A percentile compares a stretch with the other conserved stretches of the same genome.
Conservation (phyloP, 2,113 vertebrate genomes). For the Trochalopteron elliotii region DNA sequence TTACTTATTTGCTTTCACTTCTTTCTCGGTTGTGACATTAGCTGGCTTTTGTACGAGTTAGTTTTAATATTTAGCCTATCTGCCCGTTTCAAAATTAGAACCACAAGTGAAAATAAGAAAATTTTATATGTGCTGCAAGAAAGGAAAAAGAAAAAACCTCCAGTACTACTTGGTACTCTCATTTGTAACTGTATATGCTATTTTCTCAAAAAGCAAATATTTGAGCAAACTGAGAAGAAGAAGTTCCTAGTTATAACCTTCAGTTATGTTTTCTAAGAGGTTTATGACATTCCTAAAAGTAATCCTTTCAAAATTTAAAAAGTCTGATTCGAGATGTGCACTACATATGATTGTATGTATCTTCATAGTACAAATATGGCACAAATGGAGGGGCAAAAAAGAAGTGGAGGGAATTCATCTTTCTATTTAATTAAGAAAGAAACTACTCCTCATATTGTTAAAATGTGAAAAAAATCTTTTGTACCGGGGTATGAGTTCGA, state of each 20-base stretch:
- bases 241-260: not conserved
- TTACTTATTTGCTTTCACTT: not conserved
- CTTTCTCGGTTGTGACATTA: not conserved
- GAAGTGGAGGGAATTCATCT: not conserved
- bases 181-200: not conserved
- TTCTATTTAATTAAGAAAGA: not conserved
- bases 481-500: not conserved
- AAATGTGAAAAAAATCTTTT: not conserved
- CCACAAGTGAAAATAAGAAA: not conserved
- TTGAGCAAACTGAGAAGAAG: not conserved
- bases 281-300: not conserved
- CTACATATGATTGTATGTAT: not conserved
- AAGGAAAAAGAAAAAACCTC: not conserved
- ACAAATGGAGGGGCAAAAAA: not conserved
- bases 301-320: not conserved
- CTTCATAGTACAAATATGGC: not conserved
- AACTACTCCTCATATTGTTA: not conserved
- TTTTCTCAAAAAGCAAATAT: not conserved
- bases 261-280: not conserved
- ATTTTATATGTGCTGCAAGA: not conserved
- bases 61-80: not conserved
- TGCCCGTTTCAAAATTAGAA: not conserved
- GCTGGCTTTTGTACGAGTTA: not conserved
- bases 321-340: not conserved
- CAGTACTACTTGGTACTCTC: not conserved